Percentiles rank a stretch among this genome's conserved stretches.
These are phyloP conservation scores for Gulo gulo DNA, from an alignment of 2,113 vertebrate species.

Conservation along the genomic window DNA sequence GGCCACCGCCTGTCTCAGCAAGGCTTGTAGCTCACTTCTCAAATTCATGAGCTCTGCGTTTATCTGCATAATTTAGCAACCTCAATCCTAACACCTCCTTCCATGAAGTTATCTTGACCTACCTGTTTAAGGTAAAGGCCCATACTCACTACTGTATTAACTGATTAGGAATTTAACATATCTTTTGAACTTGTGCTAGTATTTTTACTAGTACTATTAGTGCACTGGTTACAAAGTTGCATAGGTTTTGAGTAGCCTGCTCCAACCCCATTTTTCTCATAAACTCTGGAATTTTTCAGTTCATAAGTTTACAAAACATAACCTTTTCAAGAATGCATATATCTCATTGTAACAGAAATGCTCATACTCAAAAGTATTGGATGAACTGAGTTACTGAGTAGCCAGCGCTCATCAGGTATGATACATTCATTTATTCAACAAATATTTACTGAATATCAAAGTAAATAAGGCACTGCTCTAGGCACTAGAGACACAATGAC, in stretches of 20 bases:
- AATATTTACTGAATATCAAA: background rate
- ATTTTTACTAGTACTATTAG: constrained; percentile 5
- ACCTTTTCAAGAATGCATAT: background rate
- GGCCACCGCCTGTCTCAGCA: background rate
- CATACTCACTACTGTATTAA: background rate
- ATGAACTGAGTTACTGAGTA: background rate
- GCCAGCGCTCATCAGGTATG: background rate
- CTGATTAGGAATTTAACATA: background rate
- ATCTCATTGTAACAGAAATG: background rate
- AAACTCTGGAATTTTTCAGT: constrained; percentile 31
- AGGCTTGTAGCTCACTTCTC: background rate
- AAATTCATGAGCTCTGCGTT: background rate
- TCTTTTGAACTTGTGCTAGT: background rate
- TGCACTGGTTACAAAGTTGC: background rate
- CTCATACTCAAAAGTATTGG: background rate
- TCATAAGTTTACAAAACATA: background rate
- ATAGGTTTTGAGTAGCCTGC: background rate
- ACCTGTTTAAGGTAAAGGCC: background rate
- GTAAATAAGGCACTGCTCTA: background rate
- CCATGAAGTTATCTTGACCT: background rate
- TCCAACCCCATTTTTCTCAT: background rate
- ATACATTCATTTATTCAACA: background rate
- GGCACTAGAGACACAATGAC: background rate
- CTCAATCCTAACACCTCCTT: background rate
- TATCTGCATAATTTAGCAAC: background rate